A percentile compares a stretch with the other conserved stretches of the same genome.
These are phyloP conservation scores for Mesocentrotus franciscanus DNA, from an alignment of 53 echinoderm and acorn worm species.

Conservation along the genomic window DNA sequence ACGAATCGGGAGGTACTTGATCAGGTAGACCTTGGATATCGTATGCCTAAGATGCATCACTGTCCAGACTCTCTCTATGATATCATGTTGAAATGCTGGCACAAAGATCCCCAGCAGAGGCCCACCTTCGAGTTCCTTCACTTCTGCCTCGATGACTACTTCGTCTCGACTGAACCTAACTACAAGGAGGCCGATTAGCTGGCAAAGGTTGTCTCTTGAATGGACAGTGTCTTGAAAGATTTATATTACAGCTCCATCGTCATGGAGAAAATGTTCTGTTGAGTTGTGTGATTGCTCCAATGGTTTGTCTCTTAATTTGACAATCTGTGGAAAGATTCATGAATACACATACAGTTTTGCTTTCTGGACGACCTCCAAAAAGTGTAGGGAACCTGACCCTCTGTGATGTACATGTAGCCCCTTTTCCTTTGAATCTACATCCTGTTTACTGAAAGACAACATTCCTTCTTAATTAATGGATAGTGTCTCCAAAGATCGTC, in stretches of 20 bases:
- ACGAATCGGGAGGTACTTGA: conserved; percentile 63
- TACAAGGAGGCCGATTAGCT: conserved; percentile 78
- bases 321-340: no score
- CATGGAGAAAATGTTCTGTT: background rate
- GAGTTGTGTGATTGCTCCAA: background rate
- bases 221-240: no score
- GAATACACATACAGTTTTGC: no score
- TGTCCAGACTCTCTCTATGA: conserved; percentile 93
- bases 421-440: background rate
- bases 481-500: no score
- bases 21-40: conserved; percentile 79
- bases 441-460: background rate
- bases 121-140: conserved; percentile 97
- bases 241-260: no score
- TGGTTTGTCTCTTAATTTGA: background rate
- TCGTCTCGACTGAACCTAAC: conserved; percentile 93
- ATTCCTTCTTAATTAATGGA: background rate
- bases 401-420: background rate
- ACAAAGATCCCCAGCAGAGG: conserved; percentile 82
- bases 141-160: conserved; percentile 92
- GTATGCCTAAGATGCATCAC: conserved; percentile 91
- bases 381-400: background rate
- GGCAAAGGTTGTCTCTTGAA: background rate
- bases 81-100: conserved; percentile 87
- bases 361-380: background rate